Evolutionary conservation across 1,140 invertebrate genomes (phyloP).

Genomic region (Trissolcus basalis): DNA sequence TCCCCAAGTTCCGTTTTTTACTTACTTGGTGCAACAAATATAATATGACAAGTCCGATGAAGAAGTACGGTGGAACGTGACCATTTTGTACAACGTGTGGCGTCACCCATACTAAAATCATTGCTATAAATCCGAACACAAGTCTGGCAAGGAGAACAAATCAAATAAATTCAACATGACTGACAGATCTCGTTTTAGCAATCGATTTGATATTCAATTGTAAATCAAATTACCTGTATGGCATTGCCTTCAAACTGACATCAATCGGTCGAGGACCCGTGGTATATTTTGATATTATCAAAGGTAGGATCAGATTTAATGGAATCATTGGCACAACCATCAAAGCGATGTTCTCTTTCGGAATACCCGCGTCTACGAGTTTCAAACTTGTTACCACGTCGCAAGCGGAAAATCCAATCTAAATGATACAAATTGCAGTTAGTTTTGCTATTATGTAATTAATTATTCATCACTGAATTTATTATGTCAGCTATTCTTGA

Average conservation of each 20-base stretch:
- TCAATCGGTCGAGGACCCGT: conserved; percentile 91
- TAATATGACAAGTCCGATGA: conserved; percentile 84
- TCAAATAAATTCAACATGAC: conserved; percentile 1
- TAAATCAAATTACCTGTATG: conserved; percentile 80
- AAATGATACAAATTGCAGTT: conserved; percentile 20
- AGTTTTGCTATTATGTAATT: background rate
- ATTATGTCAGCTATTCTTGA: no score
- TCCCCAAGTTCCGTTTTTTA: conserved; percentile 1
- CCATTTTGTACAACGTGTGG: conserved; percentile 82
- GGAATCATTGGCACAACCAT: conserved; percentile 95
- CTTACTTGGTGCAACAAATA: conserved; percentile 95
- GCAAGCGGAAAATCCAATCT: conserved; percentile 97
- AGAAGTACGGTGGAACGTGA: conserved; percentile 87
- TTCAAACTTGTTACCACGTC: conserved; percentile 97
- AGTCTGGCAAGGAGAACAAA: conserved; percentile 78
- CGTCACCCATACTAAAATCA: conserved; percentile 89
- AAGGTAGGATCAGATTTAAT: conserved; percentile 94
- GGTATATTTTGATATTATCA: conserved; percentile 91
- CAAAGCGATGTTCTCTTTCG: conserved; percentile 95
- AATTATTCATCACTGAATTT: background rate
- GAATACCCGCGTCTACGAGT: conserved; percentile 95
- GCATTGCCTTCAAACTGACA: conserved; percentile 92
- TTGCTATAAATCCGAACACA: conserved; percentile 88
- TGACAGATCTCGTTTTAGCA: no score
- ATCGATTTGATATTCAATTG: background rate